Conservation (phyloP, 2,113 vertebrate genomes). For the Brachyistius frenatus region DNA sequence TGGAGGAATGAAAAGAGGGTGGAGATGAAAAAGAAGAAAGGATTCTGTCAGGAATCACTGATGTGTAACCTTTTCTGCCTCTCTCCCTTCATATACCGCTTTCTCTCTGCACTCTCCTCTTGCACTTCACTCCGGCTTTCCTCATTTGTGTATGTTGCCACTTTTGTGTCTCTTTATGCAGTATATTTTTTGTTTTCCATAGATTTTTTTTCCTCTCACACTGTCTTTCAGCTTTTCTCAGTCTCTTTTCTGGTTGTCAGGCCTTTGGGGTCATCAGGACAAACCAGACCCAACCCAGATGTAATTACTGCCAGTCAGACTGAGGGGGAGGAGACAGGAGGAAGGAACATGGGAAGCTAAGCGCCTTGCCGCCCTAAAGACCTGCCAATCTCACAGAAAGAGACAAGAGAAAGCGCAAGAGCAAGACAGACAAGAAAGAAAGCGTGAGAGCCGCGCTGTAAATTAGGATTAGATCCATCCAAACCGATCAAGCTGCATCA, state of each 20-base stretch:
- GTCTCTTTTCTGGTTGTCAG: constrained; percentile 52
- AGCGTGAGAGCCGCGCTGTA: constrained; percentile 2
- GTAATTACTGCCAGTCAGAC: constrained; percentile 82
- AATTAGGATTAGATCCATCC: constrained; percentile 54
- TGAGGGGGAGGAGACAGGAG: constrained; percentile 60
- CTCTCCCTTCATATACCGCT: neutral
- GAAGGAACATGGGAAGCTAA: constrained; percentile 64
- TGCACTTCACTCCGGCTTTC: constrained; percentile 5
- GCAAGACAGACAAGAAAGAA: constrained; percentile 32
- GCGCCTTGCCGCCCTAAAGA: constrained; percentile 68
- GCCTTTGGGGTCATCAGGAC: constrained; percentile 59
- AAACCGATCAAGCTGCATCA: constrained; percentile 41
- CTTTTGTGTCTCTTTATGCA: constrained; percentile 42
- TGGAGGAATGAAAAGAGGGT: constrained; percentile 46
- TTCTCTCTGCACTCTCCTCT: constrained; percentile 16
- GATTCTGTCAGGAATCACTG: constrained; percentile 61
- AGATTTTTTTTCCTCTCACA: neutral
- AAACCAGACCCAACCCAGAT: constrained; percentile 58
- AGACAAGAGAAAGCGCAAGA: constrained; percentile 46
- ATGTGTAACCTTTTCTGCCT: constrained; percentile 57
- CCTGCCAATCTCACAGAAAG: constrained; percentile 70
- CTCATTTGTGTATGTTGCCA: constrained; percentile 36
- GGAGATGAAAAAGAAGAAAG: constrained; percentile 48
- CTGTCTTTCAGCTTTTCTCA: constrained; percentile 21
- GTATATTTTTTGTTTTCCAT: constrained; percentile 18